These are phyloP conservation scores for Orcinus orca DNA, from an alignment of 2,113 vertebrate genomes.

Conservation along the genomic window DNA sequence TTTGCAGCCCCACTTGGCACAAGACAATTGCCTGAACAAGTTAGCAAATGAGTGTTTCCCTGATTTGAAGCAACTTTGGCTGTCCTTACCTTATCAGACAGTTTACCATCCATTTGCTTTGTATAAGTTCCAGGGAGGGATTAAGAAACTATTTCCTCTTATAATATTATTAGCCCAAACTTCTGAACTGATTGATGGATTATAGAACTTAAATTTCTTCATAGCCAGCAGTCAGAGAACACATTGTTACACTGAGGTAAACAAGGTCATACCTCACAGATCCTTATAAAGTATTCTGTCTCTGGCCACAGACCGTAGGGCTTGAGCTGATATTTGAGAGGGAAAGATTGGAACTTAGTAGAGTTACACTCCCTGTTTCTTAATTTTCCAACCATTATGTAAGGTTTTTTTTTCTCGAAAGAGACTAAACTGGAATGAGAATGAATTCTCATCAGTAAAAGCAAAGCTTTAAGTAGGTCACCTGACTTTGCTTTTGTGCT, in stretches of 20 bases:
- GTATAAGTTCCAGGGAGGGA: not conserved
- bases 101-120: slow-evolving; percentile 20
- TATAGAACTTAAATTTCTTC: slow-evolving; percentile 44
- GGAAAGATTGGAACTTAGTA: not conserved
- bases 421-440: slow-evolving; percentile 78
- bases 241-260: not conserved
- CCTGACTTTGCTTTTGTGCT: slow-evolving; percentile 69
- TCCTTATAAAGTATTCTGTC: not conserved
- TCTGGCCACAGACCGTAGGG: not conserved
- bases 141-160: slow-evolving; percentile 31
- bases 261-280: not conserved
- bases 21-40: slow-evolving; percentile 1
- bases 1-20: not conserved
- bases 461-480: slow-evolving; percentile 75
- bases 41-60: not conserved
- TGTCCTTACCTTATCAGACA: not conserved
- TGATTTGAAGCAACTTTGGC: slow-evolving; percentile 6
- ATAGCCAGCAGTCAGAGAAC: not conserved
- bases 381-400: slow-evolving; percentile 57
- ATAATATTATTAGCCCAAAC: slow-evolving; percentile 28
- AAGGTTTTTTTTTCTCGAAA: slow-evolving; percentile 73
- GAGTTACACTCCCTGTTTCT: slow-evolving; percentile 42
- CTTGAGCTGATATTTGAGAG: slow-evolving; percentile 39
- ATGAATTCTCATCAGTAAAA: slow-evolving; percentile 77
- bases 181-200: slow-evolving; percentile 15